Conservation (phyloP, 2,888 invertebrate species). For the Drosophila affinis region DNA sequence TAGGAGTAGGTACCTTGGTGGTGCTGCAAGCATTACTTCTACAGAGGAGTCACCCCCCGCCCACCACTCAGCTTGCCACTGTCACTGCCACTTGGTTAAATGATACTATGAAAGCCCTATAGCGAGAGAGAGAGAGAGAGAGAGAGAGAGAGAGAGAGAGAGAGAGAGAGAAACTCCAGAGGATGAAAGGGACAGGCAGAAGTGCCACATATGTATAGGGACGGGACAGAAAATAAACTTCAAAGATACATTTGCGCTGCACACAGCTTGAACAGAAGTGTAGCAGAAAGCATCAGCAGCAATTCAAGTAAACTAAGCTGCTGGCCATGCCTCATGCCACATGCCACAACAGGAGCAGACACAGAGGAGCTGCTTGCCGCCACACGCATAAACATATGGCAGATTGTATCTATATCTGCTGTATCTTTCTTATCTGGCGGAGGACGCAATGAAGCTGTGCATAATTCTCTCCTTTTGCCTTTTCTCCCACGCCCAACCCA, state of each 20-base stretch:
- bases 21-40: conserved; percentile 31
- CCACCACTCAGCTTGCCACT: neutral
- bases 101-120: conserved; percentile 24
- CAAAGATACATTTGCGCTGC: conserved; percentile 79
- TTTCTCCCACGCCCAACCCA: neutral
- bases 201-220: conserved; percentile 6
- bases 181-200: neutral
- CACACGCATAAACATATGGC: conserved; percentile 16
- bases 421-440: conserved; percentile 27
- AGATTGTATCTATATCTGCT: conserved; percentile 4
- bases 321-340: conserved; percentile 14
- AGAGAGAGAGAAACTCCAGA: neutral
- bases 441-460: conserved; percentile 72
- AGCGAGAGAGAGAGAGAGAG: too few relatives aligned
- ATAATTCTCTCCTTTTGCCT: conserved; percentile 54
- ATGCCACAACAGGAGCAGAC: neutral
- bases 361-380: conserved; percentile 12
- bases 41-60: conserved; percentile 5
- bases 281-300: conserved; percentile 28
- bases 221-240: conserved; percentile 66
- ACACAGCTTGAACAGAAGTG: conserved; percentile 69
- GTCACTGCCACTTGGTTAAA: conserved; percentile 43
- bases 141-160: too few relatives aligned
- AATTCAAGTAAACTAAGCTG: conserved; percentile 74
- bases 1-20: conserved; percentile 4